These are phyloP conservation scores for Microtus oregoni DNA, from an alignment of 2,113 vertebrate species.

Conservation along the genomic window DNA sequence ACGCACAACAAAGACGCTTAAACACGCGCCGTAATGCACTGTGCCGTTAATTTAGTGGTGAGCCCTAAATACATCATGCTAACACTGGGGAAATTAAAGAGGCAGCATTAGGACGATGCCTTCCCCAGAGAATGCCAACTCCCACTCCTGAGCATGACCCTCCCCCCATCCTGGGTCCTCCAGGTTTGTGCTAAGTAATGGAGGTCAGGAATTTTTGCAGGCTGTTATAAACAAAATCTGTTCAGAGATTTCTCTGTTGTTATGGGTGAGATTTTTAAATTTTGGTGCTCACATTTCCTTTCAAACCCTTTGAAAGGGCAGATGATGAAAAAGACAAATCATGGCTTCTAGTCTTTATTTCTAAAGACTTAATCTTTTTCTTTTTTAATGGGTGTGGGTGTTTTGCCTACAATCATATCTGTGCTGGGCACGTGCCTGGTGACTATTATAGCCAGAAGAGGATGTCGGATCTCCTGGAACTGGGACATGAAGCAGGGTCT, in stretches of 20 bases:
- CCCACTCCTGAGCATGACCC: neutral
- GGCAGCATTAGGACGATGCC: neutral
- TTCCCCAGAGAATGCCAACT: neutral
- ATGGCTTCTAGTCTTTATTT: neutral
- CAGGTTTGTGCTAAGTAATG: neutral
- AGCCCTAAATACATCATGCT: neutral
- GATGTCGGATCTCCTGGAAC: neutral
- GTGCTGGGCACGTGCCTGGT: neutral
- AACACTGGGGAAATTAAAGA: neutral
- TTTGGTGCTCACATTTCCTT: slow-evolving; percentile 49
- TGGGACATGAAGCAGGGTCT: neutral
- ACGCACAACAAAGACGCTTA: slow-evolving; percentile 53
- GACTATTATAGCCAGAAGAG: no score
- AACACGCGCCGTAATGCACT: neutral
- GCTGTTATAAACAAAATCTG: neutral
- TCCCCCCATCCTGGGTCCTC: neutral
- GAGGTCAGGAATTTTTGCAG: neutral
- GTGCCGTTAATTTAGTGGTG: slow-evolving; percentile 30
- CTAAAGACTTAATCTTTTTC: neutral
- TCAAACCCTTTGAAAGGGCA: neutral
- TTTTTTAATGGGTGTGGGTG: neutral
- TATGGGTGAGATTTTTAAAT: neutral
- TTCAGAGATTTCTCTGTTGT: neutral
- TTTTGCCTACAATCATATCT: neutral
- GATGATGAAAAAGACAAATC: neutral